Evolutionary conservation across 2,888 invertebrate species (phyloP).

Genomic region (Tetrapedia diversipes): DNA sequence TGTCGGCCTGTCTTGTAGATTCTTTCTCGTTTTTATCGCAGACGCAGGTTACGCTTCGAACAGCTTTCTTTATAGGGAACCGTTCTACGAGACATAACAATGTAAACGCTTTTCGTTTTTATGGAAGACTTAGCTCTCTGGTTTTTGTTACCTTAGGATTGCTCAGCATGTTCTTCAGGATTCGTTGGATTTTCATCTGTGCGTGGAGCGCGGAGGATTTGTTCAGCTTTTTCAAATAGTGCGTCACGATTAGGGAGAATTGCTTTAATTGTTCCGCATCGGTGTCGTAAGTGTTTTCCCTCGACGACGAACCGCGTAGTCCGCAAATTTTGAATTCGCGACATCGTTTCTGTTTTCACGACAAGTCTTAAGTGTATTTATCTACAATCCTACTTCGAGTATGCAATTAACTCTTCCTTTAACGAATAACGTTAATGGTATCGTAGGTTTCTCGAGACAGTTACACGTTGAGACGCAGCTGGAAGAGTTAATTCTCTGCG

Average conservation of each 20-base stretch:
- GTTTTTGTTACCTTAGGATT: conserved; percentile 25
- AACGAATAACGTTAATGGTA: neutral
- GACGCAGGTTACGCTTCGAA: neutral
- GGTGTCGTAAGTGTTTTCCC: neutral
- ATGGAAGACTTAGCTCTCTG: too few relatives aligned
- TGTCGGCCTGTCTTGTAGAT: neutral
- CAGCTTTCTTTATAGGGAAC: neutral
- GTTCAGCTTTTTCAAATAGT: conserved; percentile 61
- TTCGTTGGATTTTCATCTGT: conserved; percentile 62
- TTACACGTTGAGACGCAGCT: neutral
- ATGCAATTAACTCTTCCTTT: conserved; percentile 10
- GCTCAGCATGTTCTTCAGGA: conserved; percentile 50
- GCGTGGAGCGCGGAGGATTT: conserved; percentile 52
- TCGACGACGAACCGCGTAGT: conserved; percentile 13
- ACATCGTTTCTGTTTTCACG: conserved; percentile 2
- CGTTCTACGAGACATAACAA: neutral
- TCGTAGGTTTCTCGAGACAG: neutral
- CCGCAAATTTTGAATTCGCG: conserved; percentile 16
- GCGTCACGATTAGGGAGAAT: conserved; percentile 62
- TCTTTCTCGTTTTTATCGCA: neutral
- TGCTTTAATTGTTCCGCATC: conserved; percentile 61
- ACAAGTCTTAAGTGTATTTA: neutral
- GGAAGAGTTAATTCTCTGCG: conserved; percentile 19
- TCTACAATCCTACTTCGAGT: too few relatives aligned
- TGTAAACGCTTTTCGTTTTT: neutral